These are phyloP conservation scores for Trididemnum miniatum DNA, from an alignment of 23 tunicate genomes.

Conservation along the genomic window DNA sequence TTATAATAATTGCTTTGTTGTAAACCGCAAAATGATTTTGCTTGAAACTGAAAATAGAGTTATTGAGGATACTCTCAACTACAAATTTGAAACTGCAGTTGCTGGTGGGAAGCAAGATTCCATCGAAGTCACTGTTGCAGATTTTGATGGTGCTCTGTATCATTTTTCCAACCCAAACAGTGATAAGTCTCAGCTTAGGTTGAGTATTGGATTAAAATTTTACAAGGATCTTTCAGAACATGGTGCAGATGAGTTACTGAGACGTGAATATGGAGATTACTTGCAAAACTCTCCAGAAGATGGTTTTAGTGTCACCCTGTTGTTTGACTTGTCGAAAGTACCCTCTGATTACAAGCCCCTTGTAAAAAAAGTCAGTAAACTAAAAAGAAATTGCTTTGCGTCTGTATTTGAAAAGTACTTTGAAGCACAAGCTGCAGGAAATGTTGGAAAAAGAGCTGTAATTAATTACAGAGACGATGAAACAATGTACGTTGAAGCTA, in stretches of 20 bases:
- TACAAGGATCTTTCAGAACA: slow-evolving; percentile 78
- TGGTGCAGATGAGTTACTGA: slow-evolving; percentile 84
- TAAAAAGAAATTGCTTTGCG: slow-evolving; percentile 98
- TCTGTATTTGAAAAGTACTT: slow-evolving; percentile 94
- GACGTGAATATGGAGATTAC: slow-evolving; percentile 61
- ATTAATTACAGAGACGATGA: slow-evolving; percentile 94
- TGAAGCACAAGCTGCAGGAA: slow-evolving; percentile 88
- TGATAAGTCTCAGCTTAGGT: slow-evolving; percentile 62
- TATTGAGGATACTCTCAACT: slow-evolving; percentile 69
- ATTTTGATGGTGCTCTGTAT: slow-evolving; percentile 95
- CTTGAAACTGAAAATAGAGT: slow-evolving; percentile 92
- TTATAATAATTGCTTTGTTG: background rate
- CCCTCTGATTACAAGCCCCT: slow-evolving; percentile 67
- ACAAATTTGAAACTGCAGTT: slow-evolving; percentile 85
- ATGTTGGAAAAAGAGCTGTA: slow-evolving; percentile 75
- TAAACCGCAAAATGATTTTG: slow-evolving; percentile 72
- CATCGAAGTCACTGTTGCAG: slow-evolving; percentile 77
- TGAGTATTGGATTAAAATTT: slow-evolving; percentile 80
- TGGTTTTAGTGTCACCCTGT: slow-evolving; percentile 75
- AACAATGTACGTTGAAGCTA: slow-evolving; percentile 98
- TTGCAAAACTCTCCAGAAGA: slow-evolving; percentile 55
- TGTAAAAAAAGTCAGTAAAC: slow-evolving; percentile 58
- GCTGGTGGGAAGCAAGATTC: slow-evolving; percentile 92
- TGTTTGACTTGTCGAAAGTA: slow-evolving; percentile 64
- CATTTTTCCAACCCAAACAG: slow-evolving; percentile 92